Evolutionary conservation across 2,113 vertebrate genomes (phyloP).

Genomic region (Panthera uncia): DNA sequence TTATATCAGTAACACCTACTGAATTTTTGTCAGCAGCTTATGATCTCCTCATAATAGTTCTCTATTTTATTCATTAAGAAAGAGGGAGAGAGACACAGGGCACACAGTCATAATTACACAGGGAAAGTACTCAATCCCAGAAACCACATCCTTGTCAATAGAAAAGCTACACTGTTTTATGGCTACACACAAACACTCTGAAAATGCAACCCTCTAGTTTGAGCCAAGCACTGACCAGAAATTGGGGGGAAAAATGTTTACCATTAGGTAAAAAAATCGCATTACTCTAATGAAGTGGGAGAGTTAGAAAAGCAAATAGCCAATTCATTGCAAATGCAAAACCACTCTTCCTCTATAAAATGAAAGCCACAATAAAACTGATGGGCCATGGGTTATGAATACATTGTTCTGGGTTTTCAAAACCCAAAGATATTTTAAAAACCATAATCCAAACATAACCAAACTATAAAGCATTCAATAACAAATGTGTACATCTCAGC

Average conservation of each 20-base stretch:
- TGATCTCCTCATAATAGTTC: neutral
- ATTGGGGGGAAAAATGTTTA: neutral
- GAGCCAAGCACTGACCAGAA: conserved; percentile 31
- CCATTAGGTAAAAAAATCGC: conserved; percentile 59
- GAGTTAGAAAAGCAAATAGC: conserved; percentile 72
- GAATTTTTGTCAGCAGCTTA: neutral
- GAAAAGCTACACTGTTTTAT: neutral
- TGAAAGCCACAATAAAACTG: conserved; percentile 49
- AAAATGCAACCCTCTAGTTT: conserved; percentile 30
- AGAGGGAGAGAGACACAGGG: neutral
- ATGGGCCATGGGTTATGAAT: conserved; percentile 61
- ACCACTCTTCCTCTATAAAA: conserved; percentile 48
- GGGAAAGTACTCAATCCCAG: neutral
- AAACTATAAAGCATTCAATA: conserved; percentile 51
- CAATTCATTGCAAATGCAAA: conserved; percentile 64
- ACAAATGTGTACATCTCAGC: conserved; percentile 14
- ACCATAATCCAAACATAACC: conserved; percentile 65
- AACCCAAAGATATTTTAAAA: conserved; percentile 68
- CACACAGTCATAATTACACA: neutral
- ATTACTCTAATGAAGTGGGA: conserved; percentile 57
- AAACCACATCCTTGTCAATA: neutral
- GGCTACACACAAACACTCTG: neutral
- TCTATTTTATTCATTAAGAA: neutral
- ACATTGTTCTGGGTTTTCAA: conserved; percentile 66
- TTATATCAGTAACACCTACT: neutral